Conservation (phyloP, 2,113 vertebrate species). For the Gopherus evgoodei region DNA sequence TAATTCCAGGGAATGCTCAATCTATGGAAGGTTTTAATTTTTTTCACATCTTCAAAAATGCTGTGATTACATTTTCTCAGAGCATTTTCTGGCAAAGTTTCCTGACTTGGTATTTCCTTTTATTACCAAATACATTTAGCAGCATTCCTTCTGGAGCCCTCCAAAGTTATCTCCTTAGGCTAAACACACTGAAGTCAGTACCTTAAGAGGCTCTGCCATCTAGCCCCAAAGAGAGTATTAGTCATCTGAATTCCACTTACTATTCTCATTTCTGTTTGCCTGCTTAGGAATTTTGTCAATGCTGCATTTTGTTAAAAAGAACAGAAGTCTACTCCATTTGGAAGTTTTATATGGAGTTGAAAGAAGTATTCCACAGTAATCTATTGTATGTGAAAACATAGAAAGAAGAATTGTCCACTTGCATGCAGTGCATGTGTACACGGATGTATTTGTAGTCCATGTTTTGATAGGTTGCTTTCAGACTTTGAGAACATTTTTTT, state of each 20-base stretch:
- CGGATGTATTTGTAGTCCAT: neutral
- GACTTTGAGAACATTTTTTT: neutral
- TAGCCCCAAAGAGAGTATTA: neutral
- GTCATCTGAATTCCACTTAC: neutral
- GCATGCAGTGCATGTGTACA: neutral
- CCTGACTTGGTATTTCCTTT: neutral
- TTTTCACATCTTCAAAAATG: neutral
- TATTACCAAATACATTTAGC: neutral
- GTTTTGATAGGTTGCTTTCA: neutral
- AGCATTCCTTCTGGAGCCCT: neutral
- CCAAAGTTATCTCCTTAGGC: neutral
- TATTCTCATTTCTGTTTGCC: neutral
- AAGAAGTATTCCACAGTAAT: neutral
- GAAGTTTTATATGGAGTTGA: neutral
- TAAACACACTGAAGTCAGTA: neutral
- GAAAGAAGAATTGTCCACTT: neutral
- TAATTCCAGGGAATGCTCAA: neutral
- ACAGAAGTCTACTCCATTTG: neutral
- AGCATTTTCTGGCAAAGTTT: neutral
- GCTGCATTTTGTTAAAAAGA: neutral
- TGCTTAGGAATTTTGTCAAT: neutral
- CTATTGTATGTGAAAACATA: conserved; percentile 3
- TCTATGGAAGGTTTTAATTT: neutral
- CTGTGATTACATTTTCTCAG: neutral
- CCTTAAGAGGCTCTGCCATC: neutral